Conservation (phyloP, 2,888 invertebrate genomes). For the Masnerella sp. region DNA sequence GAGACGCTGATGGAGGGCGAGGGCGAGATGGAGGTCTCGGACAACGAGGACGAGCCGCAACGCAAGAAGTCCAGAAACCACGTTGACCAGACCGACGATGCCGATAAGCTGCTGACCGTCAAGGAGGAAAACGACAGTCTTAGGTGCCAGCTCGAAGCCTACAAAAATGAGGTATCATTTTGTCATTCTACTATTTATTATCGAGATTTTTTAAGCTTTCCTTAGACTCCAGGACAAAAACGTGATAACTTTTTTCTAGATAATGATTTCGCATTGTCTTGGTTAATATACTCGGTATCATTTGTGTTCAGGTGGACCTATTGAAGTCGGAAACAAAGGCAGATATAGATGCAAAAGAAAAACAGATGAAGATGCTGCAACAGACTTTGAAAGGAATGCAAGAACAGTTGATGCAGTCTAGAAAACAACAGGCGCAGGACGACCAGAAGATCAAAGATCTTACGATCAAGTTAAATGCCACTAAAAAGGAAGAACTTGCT, state of each 20-base stretch:
- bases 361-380: conserved; percentile 87
- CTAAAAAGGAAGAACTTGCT: conserved; percentile 73
- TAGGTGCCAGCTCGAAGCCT: conserved; percentile 94
- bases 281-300: neutral
- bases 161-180: conserved; percentile 88
- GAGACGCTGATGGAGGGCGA: conserved; percentile 84
- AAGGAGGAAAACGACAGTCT: conserved; percentile 94
- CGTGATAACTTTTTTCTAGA: too few relatives aligned
- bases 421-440: conserved; percentile 80
- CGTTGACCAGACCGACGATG: conserved; percentile 68
- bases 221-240: too few relatives aligned
- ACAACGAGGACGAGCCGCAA: conserved; percentile 82
- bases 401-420: conserved; percentile 81
- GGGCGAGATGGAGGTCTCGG: conserved; percentile 93
- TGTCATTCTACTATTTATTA: neutral
- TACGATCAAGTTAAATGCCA: conserved; percentile 74
- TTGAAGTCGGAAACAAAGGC: conserved; percentile 88
- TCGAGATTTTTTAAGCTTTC: neutral
- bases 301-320: conserved; percentile 86
- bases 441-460: conserved; percentile 80
- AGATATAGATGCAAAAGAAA: conserved; percentile 90
- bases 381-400: conserved; percentile 83
- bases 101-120: conserved; percentile 72
- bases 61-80: conserved; percentile 71
- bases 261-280: too few relatives aligned